phyloP scores from a whole-genome alignment of 2,888 invertebrate species.

The Conomelus anceps region DNA sequence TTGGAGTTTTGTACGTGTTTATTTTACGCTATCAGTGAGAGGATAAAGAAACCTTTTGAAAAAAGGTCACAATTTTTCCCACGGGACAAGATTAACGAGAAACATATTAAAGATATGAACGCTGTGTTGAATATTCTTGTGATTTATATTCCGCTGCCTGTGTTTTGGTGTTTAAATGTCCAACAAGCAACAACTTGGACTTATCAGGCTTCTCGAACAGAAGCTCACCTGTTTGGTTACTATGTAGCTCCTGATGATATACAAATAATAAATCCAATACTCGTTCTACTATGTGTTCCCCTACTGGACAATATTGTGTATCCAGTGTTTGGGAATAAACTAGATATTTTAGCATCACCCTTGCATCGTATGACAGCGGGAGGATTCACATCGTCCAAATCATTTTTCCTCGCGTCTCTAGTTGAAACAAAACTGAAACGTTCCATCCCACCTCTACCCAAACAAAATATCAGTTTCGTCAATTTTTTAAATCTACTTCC shows the following conservation, averaged over 20 bases:
- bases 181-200: conserved; percentile 77
- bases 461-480: conserved; percentile 45
- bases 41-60: neutral
- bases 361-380: conserved; percentile 71
- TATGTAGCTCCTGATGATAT: conserved; percentile 68
- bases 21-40: neutral
- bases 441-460: conserved; percentile 44
- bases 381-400: conserved; percentile 43
- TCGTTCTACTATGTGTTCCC: conserved; percentile 65
- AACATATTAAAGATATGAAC: conserved; percentile 63
- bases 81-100: conserved; percentile 53
- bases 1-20: neutral
- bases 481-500: conserved; percentile 57
- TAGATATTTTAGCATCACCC: conserved; percentile 48
- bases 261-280: conserved; percentile 68
- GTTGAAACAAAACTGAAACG: conserved; percentile 45
- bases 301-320: conserved; percentile 52
- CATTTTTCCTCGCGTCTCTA: conserved; percentile 52
- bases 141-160: conserved; percentile 64
- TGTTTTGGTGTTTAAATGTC: conserved; percentile 80
- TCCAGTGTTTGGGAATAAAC: conserved; percentile 41
- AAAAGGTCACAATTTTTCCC: conserved; percentile 41
- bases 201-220: conserved; percentile 64
- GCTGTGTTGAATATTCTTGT: conserved; percentile 58
- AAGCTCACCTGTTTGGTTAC: conserved; percentile 34